Evolutionary conservation across 1,140 invertebrate genomes (phyloP).

Genomic region (Xylocopa sonorina): DNA sequence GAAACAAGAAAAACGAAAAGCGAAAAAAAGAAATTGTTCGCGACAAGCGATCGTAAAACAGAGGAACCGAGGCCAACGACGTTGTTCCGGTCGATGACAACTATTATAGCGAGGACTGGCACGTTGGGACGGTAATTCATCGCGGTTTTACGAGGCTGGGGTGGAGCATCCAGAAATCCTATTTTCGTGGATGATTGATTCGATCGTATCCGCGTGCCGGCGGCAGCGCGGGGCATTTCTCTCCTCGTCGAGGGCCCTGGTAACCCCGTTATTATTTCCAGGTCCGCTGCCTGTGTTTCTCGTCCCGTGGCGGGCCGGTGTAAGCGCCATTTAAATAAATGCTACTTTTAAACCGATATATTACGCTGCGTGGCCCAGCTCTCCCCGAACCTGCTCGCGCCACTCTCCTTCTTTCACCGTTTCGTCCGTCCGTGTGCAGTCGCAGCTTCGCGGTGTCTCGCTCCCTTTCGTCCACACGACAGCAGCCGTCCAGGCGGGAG

Average conservation of each 20-base stretch:
- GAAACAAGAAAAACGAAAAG: neutral
- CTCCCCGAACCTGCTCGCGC: neutral
- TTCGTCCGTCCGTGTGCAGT: conserved; percentile 19
- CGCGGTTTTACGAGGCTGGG: conserved; percentile 46
- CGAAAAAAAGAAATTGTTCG: neutral
- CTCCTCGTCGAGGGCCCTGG: conserved; percentile 68
- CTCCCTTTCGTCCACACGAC: conserved; percentile 20
- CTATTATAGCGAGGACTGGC: conserved; percentile 32
- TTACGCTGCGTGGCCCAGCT: conserved; percentile 72
- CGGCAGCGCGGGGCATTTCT: conserved; percentile 53
- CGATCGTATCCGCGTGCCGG: conserved; percentile 66
- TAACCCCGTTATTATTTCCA: conserved; percentile 80
- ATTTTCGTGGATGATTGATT: conserved; percentile 68
- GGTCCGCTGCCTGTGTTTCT: conserved; percentile 71
- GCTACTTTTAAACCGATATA: conserved; percentile 81
- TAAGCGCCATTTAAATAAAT: conserved; percentile 80
- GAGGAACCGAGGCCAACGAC: neutral
- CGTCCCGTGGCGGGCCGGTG: conserved; percentile 71
- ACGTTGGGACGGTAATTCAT: conserved; percentile 56
- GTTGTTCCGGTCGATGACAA: conserved; percentile 53
- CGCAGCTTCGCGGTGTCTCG: conserved; percentile 7
- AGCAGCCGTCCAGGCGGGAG: conserved; percentile 66
- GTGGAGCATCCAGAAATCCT: conserved; percentile 54
- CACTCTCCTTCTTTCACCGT: conserved; percentile 53
- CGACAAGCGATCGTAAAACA: conserved; percentile 6